These are phyloP conservation scores for Hydrophis major DNA, from an alignment of 2,797 vertebrate genomes.

Conservation along the genomic window DNA sequence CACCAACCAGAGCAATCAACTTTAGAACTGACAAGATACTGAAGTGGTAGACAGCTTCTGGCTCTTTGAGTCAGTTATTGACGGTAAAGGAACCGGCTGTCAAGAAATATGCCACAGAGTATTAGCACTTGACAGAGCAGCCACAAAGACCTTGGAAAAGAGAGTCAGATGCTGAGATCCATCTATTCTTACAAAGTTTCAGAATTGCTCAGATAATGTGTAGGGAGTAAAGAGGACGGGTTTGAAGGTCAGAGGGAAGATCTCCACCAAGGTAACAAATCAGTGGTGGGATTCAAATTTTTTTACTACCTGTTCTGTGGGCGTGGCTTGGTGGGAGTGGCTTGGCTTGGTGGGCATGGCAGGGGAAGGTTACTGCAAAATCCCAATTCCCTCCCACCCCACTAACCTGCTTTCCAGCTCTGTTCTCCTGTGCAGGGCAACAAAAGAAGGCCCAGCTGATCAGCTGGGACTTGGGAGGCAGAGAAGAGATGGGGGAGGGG, in stretches of 20 bases:
- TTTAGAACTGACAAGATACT: not conserved
- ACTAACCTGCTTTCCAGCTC: too few species aligned
- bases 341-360: too few species aligned
- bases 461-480: too few species aligned
- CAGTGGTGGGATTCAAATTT: too few species aligned
- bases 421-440: too few species aligned
- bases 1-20: not conserved
- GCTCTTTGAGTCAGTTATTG: not conserved
- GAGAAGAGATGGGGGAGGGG: too few species aligned
- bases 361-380: too few species aligned
- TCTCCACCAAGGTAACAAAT: not conserved
- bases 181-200: not conserved
- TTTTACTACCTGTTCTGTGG: too few species aligned
- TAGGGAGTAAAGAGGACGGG: not conserved
- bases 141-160: not conserved
- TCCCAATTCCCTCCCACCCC: too few species aligned
- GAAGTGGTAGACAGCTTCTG: not conserved
- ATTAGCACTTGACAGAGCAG: not conserved
- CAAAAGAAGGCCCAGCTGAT: too few species aligned
- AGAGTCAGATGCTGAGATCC: not conserved
- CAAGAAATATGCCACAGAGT: not conserved
- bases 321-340: too few species aligned
- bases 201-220: not conserved
- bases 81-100: not conserved
- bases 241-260: not conserved